These are phyloP conservation scores for Luidia sarsii DNA, from an alignment of 53 echinoderm and acorn worm species.

Conservation along the genomic window DNA sequence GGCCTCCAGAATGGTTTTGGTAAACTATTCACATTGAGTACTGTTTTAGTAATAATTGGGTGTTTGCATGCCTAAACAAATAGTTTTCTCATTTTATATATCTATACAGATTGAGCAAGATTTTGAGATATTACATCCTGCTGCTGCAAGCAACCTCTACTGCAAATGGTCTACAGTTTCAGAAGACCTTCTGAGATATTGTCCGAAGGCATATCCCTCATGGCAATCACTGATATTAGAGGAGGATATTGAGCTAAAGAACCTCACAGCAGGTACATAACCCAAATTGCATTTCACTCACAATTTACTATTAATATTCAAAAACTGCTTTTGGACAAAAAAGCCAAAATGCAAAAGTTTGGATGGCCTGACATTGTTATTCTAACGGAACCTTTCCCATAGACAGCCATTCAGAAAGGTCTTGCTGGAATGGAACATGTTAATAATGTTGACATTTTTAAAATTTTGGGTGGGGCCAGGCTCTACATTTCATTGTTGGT, in stretches of 20 bases:
- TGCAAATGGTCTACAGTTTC: background rate
- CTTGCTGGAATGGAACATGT: too few species aligned
- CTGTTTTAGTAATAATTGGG: too few species aligned
- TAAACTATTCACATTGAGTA: too few species aligned
- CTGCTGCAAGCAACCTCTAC: background rate
- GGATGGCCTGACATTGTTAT: too few species aligned
- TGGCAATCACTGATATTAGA: background rate
- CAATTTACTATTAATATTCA: background rate
- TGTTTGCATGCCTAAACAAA: too few species aligned
- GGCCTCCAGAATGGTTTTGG: too few species aligned
- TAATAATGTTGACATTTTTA: too few species aligned
- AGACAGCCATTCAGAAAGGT: too few species aligned
- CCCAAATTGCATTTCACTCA: background rate
- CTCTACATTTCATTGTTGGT: too few species aligned
- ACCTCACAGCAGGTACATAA: background rate
- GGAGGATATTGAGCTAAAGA: background rate
- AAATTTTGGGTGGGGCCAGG: too few species aligned
- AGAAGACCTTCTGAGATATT: background rate
- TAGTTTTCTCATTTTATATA: too few species aligned
- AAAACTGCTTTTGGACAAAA: background rate
- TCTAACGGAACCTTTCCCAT: too few species aligned
- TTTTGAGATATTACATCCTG: constrained; percentile 4
- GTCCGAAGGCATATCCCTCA: background rate
- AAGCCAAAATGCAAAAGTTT: background rate
- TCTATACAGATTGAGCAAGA: constrained; percentile 12